These are phyloP conservation scores for Martes martes DNA, from an alignment of 2,113 vertebrate species.

Conservation along the genomic window DNA sequence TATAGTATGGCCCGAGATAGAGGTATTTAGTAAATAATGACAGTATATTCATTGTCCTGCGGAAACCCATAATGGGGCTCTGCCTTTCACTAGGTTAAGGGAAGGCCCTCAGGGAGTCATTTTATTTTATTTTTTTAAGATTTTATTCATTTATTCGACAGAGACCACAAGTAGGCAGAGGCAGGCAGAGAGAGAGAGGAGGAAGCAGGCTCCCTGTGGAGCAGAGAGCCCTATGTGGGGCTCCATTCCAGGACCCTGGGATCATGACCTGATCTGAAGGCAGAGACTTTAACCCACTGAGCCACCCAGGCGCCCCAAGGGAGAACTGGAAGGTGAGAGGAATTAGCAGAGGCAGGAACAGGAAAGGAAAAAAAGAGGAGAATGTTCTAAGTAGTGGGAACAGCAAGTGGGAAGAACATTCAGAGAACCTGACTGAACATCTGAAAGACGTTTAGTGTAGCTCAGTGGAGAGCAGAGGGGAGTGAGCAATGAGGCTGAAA, in stretches of 20 bases:
- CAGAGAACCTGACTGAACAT: not conserved
- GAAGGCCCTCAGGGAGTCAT: not conserved
- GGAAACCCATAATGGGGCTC: not conserved
- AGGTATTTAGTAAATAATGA: not conserved
- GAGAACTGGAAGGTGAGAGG: not conserved
- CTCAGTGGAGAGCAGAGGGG: not conserved
- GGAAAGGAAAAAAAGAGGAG: not conserved
- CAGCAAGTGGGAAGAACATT: not conserved
- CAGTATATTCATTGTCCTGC: not conserved
- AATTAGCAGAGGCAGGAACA: not conserved
- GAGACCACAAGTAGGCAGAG: no score
- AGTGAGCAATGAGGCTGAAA: not conserved
- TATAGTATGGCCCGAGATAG: not conserved
- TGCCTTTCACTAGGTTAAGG: not conserved
- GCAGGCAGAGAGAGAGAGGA: no score
- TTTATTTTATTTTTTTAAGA: not conserved
- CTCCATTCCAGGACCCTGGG: no score
- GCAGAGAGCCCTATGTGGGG: no score
- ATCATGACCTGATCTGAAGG: no score
- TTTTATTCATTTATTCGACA: no score
- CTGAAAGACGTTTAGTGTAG: not conserved
- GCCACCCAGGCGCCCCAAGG: not conserved
- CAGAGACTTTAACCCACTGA: no score
- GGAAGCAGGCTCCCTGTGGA: no score
- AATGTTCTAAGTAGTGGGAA: not conserved